Evolutionary conservation across 2,113 vertebrate genomes (phyloP), one percentile per base, ranked within the genome.

Genomic region (Galeopterus variegatus): DNA sequence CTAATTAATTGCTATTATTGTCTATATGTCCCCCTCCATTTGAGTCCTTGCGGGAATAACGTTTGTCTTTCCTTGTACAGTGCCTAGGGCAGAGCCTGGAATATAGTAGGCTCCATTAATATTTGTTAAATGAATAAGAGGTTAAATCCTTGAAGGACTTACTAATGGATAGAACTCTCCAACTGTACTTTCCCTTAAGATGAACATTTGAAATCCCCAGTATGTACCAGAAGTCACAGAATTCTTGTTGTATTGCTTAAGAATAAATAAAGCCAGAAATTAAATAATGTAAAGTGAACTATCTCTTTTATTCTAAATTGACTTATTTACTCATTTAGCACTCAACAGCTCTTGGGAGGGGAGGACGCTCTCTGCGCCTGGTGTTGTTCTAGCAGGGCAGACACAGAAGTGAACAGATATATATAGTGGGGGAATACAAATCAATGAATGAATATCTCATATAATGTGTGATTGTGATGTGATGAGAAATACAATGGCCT

Each of bases 91-190:
- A 81, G 33, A 80, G 60, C 58, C 21, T 48, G 2, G 48, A 58
- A 73, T 54, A 58, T 7, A 73, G 90, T 86, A 97, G 93, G 86
- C 2, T 3, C 69, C 60, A 36, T 93, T 89, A 97, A 62, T 54
- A 75, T 67, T 89, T 81, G 56, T 21, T 65, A 41, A 94, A 85
- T 50, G 31, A 96, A 85, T 65, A 62, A 45, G 50, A 94, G 15
- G 48, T 23, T 64, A 21, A 87, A 76, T 90, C 18, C 45, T 94
- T 93, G 82, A 77, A 90, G 48, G 7, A 82, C 5, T 19, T 93
- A n/a, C n/a, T 48, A 60, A 62, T 15, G 45, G 13, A 48, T 28
- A 89, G 41, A 89, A 64, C 18, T 18, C 64, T 93, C 54, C 82
- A 89, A 67, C 3, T 58, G 88, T 91, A 88, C 73, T 52, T 92